Evolutionary conservation across 2,797 vertebrate species (phyloP).

Genomic region (Ceyx erithaca): DNA sequence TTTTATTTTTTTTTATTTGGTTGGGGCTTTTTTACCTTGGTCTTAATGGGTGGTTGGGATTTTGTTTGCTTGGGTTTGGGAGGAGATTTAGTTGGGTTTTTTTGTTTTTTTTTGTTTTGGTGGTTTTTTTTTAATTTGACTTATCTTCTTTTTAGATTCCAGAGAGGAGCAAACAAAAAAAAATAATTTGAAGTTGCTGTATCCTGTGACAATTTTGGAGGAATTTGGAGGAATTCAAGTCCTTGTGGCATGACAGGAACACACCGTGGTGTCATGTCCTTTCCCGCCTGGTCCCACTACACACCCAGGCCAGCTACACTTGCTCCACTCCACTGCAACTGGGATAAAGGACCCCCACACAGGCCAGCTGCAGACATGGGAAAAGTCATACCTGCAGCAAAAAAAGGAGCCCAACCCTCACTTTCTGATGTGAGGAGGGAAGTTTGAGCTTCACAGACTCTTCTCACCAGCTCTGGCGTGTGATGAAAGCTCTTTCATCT

Average conservation of each 20-base stretch:
- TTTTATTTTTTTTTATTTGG: not conserved
- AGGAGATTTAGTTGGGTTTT: not conserved
- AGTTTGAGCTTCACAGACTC: not conserved
- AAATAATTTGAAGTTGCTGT: not conserved
- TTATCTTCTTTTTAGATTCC: not conserved
- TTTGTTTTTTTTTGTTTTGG: not conserved
- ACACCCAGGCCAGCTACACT: not conserved
- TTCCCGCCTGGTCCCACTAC: rapidly evolving
- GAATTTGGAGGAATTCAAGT: not conserved
- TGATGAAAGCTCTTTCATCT: not conserved
- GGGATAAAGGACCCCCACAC: not conserved
- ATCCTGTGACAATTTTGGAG: not conserved
- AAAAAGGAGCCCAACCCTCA: not conserved
- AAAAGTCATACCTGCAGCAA: not conserved
- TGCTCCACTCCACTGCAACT: rapidly evolving
- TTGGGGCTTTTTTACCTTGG: not conserved
- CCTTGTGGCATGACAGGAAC: not conserved
- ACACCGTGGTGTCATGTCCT: not conserved
- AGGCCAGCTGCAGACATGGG: not conserved
- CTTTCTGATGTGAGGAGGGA: not conserved
- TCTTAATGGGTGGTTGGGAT: not conserved
- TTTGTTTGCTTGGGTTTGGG: not conserved
- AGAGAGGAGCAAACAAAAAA: not conserved
- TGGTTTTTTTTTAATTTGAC: not conserved
- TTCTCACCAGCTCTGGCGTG: rapidly evolving